A percentile compares a stretch with the other conserved stretches of the same genome.
These are phyloP conservation scores for Leptinotarsa undecemlineata DNA, from an alignment of 1,140 invertebrate genomes.

Conservation along the genomic window DNA sequence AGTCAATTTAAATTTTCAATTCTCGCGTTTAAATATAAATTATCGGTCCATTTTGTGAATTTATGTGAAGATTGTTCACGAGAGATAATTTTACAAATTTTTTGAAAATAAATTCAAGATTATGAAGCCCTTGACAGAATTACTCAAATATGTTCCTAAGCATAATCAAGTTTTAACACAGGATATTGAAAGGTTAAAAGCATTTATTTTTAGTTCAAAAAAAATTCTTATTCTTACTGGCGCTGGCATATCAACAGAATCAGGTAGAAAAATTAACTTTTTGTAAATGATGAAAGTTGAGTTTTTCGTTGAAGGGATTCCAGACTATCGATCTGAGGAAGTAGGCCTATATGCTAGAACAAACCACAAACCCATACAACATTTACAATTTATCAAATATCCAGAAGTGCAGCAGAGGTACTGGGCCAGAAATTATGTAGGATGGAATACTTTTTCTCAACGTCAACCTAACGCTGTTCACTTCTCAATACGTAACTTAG, in stretches of 20 bases:
- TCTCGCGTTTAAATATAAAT: no score
- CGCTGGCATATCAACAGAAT: slow-evolving; percentile 95
- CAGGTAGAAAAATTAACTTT: slow-evolving; percentile 56
- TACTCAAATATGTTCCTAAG: slow-evolving; percentile 68
- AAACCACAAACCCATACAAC: slow-evolving; percentile 80
- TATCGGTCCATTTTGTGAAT: no score
- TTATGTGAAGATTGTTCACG: no score
- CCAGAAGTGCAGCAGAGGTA: slow-evolving; percentile 76
- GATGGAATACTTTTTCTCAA: slow-evolving; percentile 81
- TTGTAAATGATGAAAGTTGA: background rate
- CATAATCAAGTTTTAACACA: slow-evolving; percentile 64
- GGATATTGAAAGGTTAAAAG: slow-evolving; percentile 66
- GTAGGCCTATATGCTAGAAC: slow-evolving; percentile 89
- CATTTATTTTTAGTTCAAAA: slow-evolving; percentile 66
- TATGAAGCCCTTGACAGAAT: slow-evolving; percentile 13
- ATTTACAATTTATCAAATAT: slow-evolving; percentile 82
- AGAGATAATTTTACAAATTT: no score
- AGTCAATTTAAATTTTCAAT: no score
- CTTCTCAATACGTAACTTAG: slow-evolving; percentile 65
- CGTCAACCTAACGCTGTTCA: slow-evolving; percentile 71
- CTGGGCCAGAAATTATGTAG: slow-evolving; percentile 94
- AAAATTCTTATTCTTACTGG: slow-evolving; percentile 82
- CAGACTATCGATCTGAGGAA: slow-evolving; percentile 90
- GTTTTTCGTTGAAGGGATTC: slow-evolving; percentile 73
- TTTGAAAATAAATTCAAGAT: background rate